These are phyloP conservation scores for Microcebus murinus DNA, from an alignment of 2,113 vertebrate genomes.

Conservation along the genomic window DNA sequence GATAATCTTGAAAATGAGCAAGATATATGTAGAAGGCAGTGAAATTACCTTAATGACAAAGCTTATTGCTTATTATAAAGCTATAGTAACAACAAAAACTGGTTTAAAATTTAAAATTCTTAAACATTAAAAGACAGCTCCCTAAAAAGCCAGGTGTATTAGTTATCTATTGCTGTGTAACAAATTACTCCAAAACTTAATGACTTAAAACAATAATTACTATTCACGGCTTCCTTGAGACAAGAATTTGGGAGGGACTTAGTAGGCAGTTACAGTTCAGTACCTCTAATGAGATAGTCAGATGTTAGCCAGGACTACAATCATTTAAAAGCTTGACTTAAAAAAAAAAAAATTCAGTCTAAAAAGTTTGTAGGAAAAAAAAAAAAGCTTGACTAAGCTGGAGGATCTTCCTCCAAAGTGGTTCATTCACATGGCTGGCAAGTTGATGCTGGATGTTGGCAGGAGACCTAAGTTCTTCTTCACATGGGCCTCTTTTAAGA, in stretches of 20 bases:
- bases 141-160: neutral
- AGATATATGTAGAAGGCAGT: neutral
- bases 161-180: constrained; percentile 17
- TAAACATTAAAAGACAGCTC: neutral
- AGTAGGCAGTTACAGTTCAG: neutral
- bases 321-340: neutral
- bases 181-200: neutral
- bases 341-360: too few species aligned
- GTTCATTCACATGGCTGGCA: neutral
- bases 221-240: neutral
- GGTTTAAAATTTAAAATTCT: neutral
- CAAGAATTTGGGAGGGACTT: neutral
- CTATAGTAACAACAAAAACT: neutral
- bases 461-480: neutral
- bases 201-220: neutral
- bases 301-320: neutral
- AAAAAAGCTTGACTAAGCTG: neutral
- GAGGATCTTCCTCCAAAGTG: neutral
- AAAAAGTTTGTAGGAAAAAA: too few species aligned
- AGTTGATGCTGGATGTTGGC: neutral
- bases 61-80: neutral
- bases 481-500: neutral
- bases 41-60: constrained; percentile 19
- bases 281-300: neutral
- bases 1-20: constrained; percentile 3